Conservation (phyloP, 2,113 vertebrate species). For the Symphodus melops region DNA sequence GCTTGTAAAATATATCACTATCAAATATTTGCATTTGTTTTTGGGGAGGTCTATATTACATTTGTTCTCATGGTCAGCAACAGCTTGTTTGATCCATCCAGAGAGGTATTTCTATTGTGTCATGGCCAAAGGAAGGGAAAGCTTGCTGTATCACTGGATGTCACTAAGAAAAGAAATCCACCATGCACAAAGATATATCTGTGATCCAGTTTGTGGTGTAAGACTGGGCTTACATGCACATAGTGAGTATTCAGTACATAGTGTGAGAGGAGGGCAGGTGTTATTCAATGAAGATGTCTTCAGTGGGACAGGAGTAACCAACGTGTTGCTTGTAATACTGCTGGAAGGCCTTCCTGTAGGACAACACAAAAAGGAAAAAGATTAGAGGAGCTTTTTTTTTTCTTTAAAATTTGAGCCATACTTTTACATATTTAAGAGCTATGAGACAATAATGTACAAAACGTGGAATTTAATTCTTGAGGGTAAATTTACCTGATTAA, state of each 20-base stretch:
- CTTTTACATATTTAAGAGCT: no score
- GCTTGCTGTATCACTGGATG: slow-evolving; percentile 43
- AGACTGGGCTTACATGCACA: slow-evolving; percentile 63
- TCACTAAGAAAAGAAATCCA: slow-evolving; percentile 64
- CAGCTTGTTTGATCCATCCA: slow-evolving; percentile 30
- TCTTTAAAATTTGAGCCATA: no score
- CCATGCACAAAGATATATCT: slow-evolving; percentile 69
- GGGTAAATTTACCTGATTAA: no score
- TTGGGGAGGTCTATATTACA: slow-evolving; percentile 12
- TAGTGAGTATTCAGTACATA: slow-evolving; percentile 46
- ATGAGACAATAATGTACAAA: no score
- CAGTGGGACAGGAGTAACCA: slow-evolving; percentile 96
- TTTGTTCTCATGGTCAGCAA: slow-evolving; percentile 6
- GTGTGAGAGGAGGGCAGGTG: slow-evolving; percentile 27
- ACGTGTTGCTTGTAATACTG: slow-evolving; percentile 97
- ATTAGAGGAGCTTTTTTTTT: background rate
- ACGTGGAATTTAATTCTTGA: no score
- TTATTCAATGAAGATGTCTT: slow-evolving; percentile 99
- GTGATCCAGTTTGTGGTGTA: slow-evolving; percentile 53
- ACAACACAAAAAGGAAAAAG: slow-evolving; percentile 5
- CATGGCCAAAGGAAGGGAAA: slow-evolving; percentile 24
- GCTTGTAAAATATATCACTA: slow-evolving; percentile 14
- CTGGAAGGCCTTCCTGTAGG: slow-evolving; percentile 93
- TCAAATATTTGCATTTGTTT: slow-evolving; percentile 10
- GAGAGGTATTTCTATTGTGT: slow-evolving; percentile 38